These are phyloP conservation scores for Anthophora plumipes DNA, from an alignment of 2,888 invertebrate species.

Conservation along the genomic window DNA sequence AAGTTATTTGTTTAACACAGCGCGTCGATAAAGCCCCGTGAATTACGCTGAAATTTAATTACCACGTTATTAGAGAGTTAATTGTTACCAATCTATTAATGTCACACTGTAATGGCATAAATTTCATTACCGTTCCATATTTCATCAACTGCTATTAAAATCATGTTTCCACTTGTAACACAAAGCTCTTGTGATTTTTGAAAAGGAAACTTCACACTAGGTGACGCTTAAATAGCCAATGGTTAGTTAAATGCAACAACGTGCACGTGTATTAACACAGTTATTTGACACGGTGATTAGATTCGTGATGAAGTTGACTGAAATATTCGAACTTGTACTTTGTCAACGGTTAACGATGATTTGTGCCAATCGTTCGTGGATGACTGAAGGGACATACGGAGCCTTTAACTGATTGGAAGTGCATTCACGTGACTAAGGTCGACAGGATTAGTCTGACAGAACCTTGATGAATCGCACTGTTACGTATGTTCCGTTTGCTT, in stretches of 20 bases:
- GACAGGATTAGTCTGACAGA: constrained; percentile 58
- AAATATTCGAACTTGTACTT: constrained; percentile 43
- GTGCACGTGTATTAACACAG: constrained; percentile 35
- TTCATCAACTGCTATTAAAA: background rate
- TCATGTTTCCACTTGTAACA: too few relatives aligned
- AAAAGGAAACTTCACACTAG: background rate
- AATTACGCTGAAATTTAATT: background rate
- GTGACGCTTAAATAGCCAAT: background rate
- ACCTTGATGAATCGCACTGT: constrained; percentile 62
- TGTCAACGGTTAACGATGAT: constrained; percentile 56
- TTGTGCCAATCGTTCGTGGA: constrained; percentile 51
- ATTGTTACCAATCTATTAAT: too few relatives aligned
- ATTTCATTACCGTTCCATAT: too few relatives aligned
- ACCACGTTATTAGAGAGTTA: background rate
- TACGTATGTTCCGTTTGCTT: constrained; percentile 57
- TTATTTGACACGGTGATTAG: constrained; percentile 41
- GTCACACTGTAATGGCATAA: too few relatives aligned
- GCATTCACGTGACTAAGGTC: constrained; percentile 59
- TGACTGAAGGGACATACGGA: constrained; percentile 45
- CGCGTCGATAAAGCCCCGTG: background rate
- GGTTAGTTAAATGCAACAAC: background rate
- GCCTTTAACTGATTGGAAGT: constrained; percentile 66
- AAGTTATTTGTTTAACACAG: background rate
- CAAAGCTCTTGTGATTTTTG: background rate
- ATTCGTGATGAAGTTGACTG: constrained; percentile 18